phyloP scores from a whole-genome alignment of 2,113 vertebrate genomes.

The Epinephelus fuscoguttatus region DNA sequence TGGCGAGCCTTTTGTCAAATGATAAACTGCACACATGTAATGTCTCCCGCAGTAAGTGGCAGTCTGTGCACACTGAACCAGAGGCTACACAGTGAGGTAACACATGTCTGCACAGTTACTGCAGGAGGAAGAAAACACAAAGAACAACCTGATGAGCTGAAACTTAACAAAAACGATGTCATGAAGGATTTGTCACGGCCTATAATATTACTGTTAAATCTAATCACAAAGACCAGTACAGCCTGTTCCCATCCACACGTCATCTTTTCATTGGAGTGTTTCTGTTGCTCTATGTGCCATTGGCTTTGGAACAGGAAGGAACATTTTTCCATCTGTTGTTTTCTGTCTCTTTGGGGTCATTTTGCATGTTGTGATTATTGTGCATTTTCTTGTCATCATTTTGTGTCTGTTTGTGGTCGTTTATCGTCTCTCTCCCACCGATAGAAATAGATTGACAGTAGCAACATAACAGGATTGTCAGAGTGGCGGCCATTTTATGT shows the following conservation, averaged over 20 bases:
- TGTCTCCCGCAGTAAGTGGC: conserved; percentile 55
- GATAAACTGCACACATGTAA: conserved; percentile 60
- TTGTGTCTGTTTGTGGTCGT: not conserved
- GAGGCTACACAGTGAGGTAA: conserved; percentile 43
- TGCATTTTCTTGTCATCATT: too few relatives aligned
- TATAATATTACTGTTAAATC: not conserved
- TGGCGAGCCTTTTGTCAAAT: conserved; percentile 39
- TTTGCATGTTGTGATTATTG: too few relatives aligned
- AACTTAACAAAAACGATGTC: not conserved
- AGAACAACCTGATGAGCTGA: not conserved
- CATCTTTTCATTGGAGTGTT: not conserved
- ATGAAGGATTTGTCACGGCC: not conserved
- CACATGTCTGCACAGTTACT: conserved; percentile 14
- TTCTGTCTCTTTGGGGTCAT: not conserved
- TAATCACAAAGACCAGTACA: not conserved
- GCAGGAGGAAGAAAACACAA: not conserved
- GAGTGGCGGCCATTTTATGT: too few relatives aligned
- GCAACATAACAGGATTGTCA: too few relatives aligned
- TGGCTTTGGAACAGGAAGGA: not conserved
- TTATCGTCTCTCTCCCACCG: not conserved
- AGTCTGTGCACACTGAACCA: conserved; percentile 23
- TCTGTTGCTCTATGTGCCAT: not conserved
- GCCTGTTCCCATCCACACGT: not conserved
- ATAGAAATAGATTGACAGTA: too few relatives aligned
- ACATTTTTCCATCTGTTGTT: too few relatives aligned